phyloP scores from a whole-genome alignment of 2,113 vertebrate genomes.

The Coryphaenoides rupestris region DNA sequence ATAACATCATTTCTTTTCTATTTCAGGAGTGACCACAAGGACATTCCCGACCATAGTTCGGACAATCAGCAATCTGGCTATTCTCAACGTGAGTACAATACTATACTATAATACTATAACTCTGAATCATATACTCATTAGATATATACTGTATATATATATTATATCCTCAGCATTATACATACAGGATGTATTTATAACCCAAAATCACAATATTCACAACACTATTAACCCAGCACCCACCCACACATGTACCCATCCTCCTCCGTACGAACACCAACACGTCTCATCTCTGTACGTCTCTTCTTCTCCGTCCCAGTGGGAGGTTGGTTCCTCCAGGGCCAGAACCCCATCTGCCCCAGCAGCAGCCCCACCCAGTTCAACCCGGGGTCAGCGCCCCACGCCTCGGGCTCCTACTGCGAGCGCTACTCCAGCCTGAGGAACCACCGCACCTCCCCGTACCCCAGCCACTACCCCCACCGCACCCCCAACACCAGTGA shows the following conservation, averaged over 20 bases:
- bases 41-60: slow-evolving; percentile 62
- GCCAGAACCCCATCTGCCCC: slow-evolving; percentile 73
- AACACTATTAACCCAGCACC: too few relatives aligned
- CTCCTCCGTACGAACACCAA: too few relatives aligned
- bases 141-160: too few relatives aligned
- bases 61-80: slow-evolving; percentile 75
- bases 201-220: too few relatives aligned
- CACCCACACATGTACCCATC: too few relatives aligned
- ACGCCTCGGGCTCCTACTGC: slow-evolving; percentile 76
- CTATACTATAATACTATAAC: too few relatives aligned
- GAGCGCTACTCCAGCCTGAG: slow-evolving; percentile 76
- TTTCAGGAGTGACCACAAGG: slow-evolving; percentile 76
- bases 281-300: too few relatives aligned
- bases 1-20: neutral
- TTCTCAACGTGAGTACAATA: slow-evolving; percentile 70
- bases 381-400: slow-evolving; percentile 56
- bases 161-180: too few relatives aligned
- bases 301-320: slow-evolving; percentile 49
- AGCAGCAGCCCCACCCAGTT: slow-evolving; percentile 77
- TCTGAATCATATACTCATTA: too few relatives aligned
- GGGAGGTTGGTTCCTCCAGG: slow-evolving; percentile 77
- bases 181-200: too few relatives aligned
- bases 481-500: slow-evolving; percentile 71
- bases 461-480: slow-evolving; percentile 77
- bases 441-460: slow-evolving; percentile 70